These are phyloP conservation scores for Hedya salicella DNA, from an alignment of 2,888 invertebrate species.

Conservation along the genomic window DNA sequence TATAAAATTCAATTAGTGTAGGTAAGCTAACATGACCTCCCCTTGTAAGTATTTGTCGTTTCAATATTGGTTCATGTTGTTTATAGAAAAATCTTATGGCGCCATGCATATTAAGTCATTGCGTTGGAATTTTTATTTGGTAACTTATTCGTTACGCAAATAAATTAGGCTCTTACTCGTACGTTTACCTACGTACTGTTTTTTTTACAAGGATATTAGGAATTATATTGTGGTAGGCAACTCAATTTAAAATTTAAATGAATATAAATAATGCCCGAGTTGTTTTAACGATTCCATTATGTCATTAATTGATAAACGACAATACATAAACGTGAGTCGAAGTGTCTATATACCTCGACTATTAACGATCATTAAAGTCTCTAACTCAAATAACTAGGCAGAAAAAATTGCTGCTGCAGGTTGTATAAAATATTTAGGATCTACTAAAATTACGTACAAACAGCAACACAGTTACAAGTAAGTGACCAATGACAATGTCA, in stretches of 20 bases:
- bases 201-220: conserved; percentile 4
- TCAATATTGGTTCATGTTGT: conserved; percentile 35
- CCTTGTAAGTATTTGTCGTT: conserved; percentile 24
- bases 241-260: conserved; percentile 18
- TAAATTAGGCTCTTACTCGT: not conserved
- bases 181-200: conserved; percentile 2
- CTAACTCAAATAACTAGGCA: too few relatives aligned
- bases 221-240: not conserved
- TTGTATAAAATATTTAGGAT: too few relatives aligned
- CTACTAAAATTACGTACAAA: too few relatives aligned
- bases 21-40: conserved; percentile 9
- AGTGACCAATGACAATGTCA: too few relatives aligned
- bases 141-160: conserved; percentile 30
- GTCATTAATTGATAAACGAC: conserved; percentile 14
- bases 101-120: conserved; percentile 21
- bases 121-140: conserved; percentile 36
- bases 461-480: too few relatives aligned
- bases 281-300: conserved; percentile 5
- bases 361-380: not conserved
- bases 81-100: conserved; percentile 35
- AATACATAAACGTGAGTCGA: not conserved
- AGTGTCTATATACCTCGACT: not conserved
- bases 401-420: too few relatives aligned
- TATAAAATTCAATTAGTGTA: conserved; percentile 8
- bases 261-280: conserved; percentile 7